Evolutionary conservation across 2,888 invertebrate genomes (phyloP), one percentile per base, ranked within the genome.

Genomic region (Chrysolina americana): DNA sequence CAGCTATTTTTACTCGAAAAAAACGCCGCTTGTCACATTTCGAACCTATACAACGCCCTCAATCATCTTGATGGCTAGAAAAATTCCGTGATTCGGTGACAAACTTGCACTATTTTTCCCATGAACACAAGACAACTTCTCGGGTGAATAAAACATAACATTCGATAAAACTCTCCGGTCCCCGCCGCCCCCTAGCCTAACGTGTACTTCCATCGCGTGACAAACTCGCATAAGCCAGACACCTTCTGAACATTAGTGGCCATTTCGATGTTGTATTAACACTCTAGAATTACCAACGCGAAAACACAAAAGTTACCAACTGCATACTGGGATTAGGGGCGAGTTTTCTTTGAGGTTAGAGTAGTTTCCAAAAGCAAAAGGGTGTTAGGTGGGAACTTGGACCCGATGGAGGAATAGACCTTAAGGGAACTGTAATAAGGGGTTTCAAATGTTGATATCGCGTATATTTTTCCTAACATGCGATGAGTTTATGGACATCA

Each of bases 171-270:
- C 44, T 53, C 41, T n/a, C 21, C 64, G 44, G 59, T 47, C 50
- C 41, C 17, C 41, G 21, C 59, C 28, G n/a, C 28, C 59, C 59
- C n/a, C 23, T 59, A 28, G 66, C 53, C 53, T 64, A 44, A 59
- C 64, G 41, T 48, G 65, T 81, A 80, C 80, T 79, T 73, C 73
- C 76, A 81, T 86, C 81, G 87, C 88, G 87, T 88, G 88, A 83
- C 82, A 78, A 80, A 79, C 76, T 79, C 80, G 83, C 87, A 88
- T 88, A 87, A 87, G 85, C 84, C 85, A 85, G 86, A 87, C 87
- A 87, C 88, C 87, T 88, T 82, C 84, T 83, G 84, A 86, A 85
- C 87, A 88, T 87, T 88, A 88, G 88, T 87, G 87, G 88, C 87
- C 88, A 88, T 88, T 88, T 88, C 87, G 83, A 80, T 81, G 83